Base-by-base conservation (phyloP, 1,140 invertebrate genomes). In the Tyrophagus putrescentiae region DNA sequence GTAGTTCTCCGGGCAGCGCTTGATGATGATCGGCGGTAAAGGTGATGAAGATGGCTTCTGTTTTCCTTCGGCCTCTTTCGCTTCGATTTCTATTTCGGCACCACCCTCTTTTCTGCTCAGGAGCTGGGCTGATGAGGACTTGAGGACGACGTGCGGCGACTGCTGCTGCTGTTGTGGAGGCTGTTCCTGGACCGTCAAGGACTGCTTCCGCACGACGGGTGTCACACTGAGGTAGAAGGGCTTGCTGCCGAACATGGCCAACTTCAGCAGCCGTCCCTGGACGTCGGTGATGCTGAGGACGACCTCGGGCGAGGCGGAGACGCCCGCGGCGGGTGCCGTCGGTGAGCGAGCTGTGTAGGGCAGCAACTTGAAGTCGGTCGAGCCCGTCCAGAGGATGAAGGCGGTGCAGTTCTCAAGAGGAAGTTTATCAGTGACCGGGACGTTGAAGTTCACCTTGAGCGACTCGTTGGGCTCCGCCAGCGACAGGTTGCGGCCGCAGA, bases 401-500 rank as follows among this genome's bases (percentile, higher is more conserved):
- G 7, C 21, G 31, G 45, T 48, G 31, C 45, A 48, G 45, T 48
- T 48, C 7, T 13, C 13, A 25, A 6, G 21, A 25, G 45, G 45
- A n/a, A n/a, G n/a, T n/a, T n/a, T n/a, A n/a, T n/a, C n/a, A n/a
- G n/a, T n/a, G n/a, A n/a, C n/a, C 7, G 7, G 23, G 7, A 48
- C 45, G 21, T 48, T 21, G 31, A 48, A 48, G 31, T 48, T 18
- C 21, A 48, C 31, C 45, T 7, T 7, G 6, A 48, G 18, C 21
- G 45, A 48, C 31, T 48, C 45, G 45, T 21, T 54, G 18, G 52
- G 52, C 39, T 54, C 13, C 21, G 18, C 11, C 27, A 54, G 39
- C 21, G 3, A 34, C 39, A 13, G 11, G 25, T 54, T 27, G n/a
- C 39, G 25, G 39, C 11, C 52, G 25, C 3, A 54, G n/a, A 54